phyloP scores from a whole-genome alignment of 2,797 vertebrate genomes.

The Glyptemys insculpta region DNA sequence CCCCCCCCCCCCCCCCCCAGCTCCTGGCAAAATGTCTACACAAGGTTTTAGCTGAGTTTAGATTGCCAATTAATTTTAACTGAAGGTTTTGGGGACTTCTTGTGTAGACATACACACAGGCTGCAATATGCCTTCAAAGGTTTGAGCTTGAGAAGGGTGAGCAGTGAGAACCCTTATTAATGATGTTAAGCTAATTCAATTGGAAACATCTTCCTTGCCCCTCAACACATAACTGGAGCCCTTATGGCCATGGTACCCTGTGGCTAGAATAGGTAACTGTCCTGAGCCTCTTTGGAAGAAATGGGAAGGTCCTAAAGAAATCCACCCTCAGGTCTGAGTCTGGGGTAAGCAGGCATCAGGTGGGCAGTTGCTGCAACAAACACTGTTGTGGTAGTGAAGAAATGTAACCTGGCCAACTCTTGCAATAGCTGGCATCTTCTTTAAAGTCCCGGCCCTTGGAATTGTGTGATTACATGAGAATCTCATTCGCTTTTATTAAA shows the following conservation, averaged over 20 bases:
- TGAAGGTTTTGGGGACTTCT: not conserved
- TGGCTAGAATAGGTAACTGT: not conserved
- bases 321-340: not conserved
- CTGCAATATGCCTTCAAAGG: not conserved
- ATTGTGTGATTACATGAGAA: not conserved
- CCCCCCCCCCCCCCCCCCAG: rapidly evolving
- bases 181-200: not conserved
- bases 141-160: not conserved
- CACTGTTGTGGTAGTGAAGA: not conserved
- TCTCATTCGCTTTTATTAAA: not conserved
- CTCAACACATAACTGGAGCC: no score
- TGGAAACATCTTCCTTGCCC: not conserved
- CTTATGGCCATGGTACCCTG: no score
- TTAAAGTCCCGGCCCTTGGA: not conserved
- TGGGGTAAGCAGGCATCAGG: not conserved
- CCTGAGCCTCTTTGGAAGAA: not conserved
- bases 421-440: not conserved
- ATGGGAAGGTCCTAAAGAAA: not conserved
- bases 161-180: not conserved
- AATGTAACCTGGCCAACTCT: not conserved
- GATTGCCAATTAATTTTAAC: not conserved
- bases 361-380: not conserved
- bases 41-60: not conserved
- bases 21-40: not conserved
- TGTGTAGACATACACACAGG: not conserved